These are phyloP conservation scores for Anastrepha obliqua DNA, from an alignment of 1,140 invertebrate genomes.

Conservation along the genomic window DNA sequence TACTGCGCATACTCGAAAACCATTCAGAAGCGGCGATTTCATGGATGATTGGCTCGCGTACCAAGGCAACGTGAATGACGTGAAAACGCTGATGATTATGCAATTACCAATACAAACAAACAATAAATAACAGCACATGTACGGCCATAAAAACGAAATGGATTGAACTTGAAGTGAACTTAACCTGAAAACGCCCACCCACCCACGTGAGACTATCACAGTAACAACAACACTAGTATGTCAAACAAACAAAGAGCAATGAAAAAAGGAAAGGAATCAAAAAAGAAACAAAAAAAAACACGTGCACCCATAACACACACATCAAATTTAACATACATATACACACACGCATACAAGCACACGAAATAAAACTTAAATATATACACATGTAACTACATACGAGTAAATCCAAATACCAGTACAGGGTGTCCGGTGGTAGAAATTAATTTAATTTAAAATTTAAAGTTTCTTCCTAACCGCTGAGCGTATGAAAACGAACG, in stretches of 20 bases:
- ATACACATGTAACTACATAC: background rate
- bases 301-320: background rate
- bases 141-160: background rate
- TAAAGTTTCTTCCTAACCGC: too few relatives aligned
- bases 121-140: background rate
- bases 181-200: slow-evolving; percentile 48
- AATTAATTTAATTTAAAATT: too few relatives aligned
- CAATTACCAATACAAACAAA: slow-evolving; percentile 20
- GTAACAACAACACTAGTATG: background rate
- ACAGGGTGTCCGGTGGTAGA: background rate
- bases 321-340: background rate
- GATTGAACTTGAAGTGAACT: slow-evolving; percentile 47
- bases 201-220: slow-evolving; percentile 28
- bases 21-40: slow-evolving; percentile 23
- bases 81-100: slow-evolving; percentile 38
- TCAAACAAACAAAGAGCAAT: background rate
- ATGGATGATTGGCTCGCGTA: background rate
- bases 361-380: background rate
- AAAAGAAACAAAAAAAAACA: slow-evolving; percentile 9
- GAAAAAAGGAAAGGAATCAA: background rate
- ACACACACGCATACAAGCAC: background rate
- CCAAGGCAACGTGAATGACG: slow-evolving; percentile 15
- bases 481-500: too few relatives aligned
- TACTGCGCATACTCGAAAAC: slow-evolving; percentile 50
- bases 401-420: too few relatives aligned